Conservation (phyloP, 2,888 invertebrate genomes). For the Melieria crassipennis region DNA sequence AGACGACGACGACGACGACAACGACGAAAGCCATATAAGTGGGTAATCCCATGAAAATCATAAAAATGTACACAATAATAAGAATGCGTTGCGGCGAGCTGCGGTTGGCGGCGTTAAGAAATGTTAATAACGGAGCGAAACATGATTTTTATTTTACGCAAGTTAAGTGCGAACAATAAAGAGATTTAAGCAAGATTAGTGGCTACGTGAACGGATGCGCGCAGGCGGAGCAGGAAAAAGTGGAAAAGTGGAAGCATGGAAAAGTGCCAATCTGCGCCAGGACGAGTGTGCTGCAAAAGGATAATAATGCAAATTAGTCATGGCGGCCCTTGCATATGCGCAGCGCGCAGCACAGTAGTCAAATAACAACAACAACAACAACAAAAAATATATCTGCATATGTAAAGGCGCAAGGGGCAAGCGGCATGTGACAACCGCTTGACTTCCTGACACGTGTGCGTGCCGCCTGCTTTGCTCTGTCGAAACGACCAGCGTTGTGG, state of each 20-base stretch:
- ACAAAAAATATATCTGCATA: constrained; percentile 10
- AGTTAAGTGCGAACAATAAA: constrained; percentile 64
- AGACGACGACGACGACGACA: not conserved
- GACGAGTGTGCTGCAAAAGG: constrained; percentile 24
- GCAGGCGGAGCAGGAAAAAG: not conserved
- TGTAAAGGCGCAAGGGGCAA: not conserved
- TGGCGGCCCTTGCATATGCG: constrained; percentile 43
- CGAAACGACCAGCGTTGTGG: too few species aligned
- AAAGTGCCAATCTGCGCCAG: constrained; percentile 14
- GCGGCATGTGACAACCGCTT: constrained; percentile 47
- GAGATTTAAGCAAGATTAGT: constrained; percentile 57
- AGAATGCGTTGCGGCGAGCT: not conserved
- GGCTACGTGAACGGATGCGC: constrained; percentile 19
- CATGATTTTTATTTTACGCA: constrained; percentile 65
- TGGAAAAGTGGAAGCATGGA: constrained; percentile 14
- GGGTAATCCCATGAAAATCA: constrained; percentile 18
- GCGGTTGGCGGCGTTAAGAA: constrained; percentile 21
- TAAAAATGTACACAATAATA: constrained; percentile 17
- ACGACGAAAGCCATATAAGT: not conserved
- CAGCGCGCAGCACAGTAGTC: constrained; percentile 5
- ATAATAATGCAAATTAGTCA: constrained; percentile 59
- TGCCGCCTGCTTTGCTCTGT: too few species aligned
- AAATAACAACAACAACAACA: not conserved
- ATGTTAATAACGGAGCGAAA: constrained; percentile 52
- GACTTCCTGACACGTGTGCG: constrained; percentile 58